Evolutionary conservation across 2,113 vertebrate genomes (phyloP).

Genomic region (Symphodus melops): DNA sequence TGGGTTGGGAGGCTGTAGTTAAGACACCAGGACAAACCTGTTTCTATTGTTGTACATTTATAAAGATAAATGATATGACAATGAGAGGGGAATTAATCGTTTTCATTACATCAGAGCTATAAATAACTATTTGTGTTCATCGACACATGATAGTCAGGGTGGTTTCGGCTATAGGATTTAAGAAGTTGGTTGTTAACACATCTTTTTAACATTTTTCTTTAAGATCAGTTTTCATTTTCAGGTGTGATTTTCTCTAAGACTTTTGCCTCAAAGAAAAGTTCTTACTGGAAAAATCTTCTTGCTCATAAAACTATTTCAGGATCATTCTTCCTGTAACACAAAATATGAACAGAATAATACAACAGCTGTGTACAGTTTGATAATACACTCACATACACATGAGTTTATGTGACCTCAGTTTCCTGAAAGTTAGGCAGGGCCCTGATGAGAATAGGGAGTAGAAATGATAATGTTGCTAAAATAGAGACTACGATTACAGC

Average conservation of each 20-base stretch:
- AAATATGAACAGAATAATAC: too few species aligned
- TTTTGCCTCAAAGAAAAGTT: too few species aligned
- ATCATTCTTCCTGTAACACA: background rate
- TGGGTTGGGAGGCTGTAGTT: background rate
- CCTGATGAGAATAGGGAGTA: slow-evolving; percentile 7
- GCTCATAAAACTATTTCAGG: background rate
- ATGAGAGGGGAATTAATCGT: background rate
- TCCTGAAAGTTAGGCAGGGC: background rate
- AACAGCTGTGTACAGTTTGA: background rate
- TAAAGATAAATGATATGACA: background rate
- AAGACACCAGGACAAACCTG: background rate
- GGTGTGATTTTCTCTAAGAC: too few species aligned
- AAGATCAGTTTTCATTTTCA: too few species aligned
- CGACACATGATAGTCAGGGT: background rate
- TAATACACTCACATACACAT: background rate
- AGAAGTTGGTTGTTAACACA: background rate
- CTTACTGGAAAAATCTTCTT: too few species aligned
- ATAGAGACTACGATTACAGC: background rate
- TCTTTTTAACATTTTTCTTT: too few species aligned
- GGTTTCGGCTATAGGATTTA: background rate
- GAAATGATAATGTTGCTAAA: background rate
- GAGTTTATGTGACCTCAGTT: slow-evolving; percentile 1
- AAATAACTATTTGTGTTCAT: slow-evolving; percentile 16
- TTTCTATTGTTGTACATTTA: background rate
- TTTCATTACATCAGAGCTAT: background rate